Evolutionary conservation across 2,888 invertebrate genomes (phyloP).

Genomic region (Salpingus planirostris): DNA sequence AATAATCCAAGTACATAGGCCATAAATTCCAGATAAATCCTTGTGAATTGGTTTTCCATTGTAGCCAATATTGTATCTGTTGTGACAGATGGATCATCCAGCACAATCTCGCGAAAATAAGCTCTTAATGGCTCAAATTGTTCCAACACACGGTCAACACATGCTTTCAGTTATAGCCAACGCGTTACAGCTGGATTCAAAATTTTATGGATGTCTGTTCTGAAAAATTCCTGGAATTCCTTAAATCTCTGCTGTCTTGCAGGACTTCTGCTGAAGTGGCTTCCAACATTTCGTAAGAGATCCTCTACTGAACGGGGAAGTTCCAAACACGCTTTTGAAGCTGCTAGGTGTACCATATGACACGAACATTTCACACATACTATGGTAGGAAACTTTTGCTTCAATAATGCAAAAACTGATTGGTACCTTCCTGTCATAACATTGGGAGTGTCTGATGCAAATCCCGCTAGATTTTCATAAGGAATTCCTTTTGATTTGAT

Average conservation of each 20-base stretch:
- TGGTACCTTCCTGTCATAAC: not conserved
- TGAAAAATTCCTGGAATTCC: conserved; percentile 30
- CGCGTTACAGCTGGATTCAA: conserved; percentile 22
- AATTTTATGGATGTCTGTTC: conserved; percentile 27
- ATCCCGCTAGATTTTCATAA: too few species aligned
- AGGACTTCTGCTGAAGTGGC: conserved; percentile 22
- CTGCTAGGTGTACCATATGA: conserved; percentile 28
- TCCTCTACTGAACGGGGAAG: conserved; percentile 25
- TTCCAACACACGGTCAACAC: conserved; percentile 30
- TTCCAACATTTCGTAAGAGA: conserved; percentile 22
- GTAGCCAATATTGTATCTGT: not conserved
- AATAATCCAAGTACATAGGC: too few species aligned
- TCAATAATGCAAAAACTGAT: not conserved
- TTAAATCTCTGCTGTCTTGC: conserved; percentile 18
- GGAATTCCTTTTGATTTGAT: too few species aligned
- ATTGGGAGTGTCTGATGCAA: too few species aligned
- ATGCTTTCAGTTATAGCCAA: conserved; percentile 30
- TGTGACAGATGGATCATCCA: not conserved
- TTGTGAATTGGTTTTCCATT: not conserved
- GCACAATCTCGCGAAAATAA: not conserved
- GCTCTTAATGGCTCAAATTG: conserved; percentile 19
- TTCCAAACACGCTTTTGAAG: conserved; percentile 30
- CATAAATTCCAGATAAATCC: too few species aligned
- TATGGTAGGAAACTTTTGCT: conserved; percentile 12
- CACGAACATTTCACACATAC: conserved; percentile 30